phyloP scores from a whole-genome alignment of 2,797 vertebrate species.

The Sebastes paucispinis region DNA sequence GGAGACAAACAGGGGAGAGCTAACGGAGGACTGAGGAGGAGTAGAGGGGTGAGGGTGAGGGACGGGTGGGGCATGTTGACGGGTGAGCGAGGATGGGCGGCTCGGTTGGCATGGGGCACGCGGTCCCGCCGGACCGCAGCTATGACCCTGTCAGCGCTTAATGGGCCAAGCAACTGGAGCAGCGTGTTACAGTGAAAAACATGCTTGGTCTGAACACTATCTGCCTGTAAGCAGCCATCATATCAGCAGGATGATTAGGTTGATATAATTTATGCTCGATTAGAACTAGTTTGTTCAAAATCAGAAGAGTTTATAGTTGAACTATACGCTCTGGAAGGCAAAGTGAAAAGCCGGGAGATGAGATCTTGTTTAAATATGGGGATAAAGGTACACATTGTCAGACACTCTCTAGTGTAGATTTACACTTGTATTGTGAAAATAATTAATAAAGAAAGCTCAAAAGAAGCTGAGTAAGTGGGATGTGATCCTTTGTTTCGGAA shows the following conservation, averaged over 20 bases:
- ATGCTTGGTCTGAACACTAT: neutral
- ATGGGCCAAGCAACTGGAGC: conserved; percentile 64
- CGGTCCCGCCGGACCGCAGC: conserved; percentile 26
- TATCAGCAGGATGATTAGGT: neutral
- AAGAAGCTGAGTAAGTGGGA: neutral
- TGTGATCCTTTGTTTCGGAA: neutral
- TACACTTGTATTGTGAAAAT: neutral
- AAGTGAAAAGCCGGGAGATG: neutral
- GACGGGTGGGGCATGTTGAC: neutral
- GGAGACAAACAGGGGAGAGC: neutral
- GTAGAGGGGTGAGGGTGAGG: neutral
- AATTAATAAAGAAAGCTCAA: neutral
- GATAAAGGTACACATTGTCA: neutral
- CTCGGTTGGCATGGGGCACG: conserved; percentile 23
- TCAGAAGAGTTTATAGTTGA: neutral
- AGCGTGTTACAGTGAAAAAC: conserved; percentile 3
- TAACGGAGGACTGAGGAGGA: neutral
- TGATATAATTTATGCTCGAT: neutral
- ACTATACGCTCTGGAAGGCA: neutral
- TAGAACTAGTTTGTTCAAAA: neutral
- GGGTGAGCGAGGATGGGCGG: neutral
- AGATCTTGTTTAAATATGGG: neutral
- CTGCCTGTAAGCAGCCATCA: neutral
- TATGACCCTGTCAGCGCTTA: conserved; percentile 57
- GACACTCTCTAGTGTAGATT: neutral